These are phyloP conservation scores for Florisuga fusca DNA, from an alignment of 2,797 vertebrate species.

Conservation along the genomic window DNA sequence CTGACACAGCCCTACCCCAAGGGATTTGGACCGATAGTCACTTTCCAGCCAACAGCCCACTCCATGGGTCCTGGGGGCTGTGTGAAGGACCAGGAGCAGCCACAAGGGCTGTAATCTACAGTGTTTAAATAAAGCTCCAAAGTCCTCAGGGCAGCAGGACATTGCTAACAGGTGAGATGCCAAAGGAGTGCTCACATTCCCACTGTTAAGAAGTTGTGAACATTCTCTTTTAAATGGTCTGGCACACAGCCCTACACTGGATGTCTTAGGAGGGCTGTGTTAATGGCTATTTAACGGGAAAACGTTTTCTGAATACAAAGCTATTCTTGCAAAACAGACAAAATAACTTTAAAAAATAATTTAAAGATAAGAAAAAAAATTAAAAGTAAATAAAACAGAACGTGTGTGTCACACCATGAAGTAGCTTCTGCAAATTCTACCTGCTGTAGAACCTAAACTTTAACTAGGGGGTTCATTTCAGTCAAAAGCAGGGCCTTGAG, in stretches of 20 bases:
- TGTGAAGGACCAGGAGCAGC: not conserved
- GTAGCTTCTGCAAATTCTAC: not conserved
- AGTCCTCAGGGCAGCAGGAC: fast-evolving
- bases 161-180: not conserved
- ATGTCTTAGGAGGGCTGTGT: not conserved
- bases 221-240: not conserved
- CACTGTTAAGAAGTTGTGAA: not conserved
- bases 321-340: not conserved
- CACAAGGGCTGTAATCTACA: not conserved
- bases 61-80: fast-evolving
- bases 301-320: not conserved
- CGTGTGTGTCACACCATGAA: not conserved
- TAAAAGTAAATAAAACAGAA: not conserved
- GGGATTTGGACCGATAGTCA: fast-evolving
- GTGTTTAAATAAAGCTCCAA: not conserved
- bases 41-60: not conserved
- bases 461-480: not conserved
- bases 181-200: not conserved
- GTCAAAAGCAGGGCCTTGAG: not conserved
- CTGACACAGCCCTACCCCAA: not conserved
- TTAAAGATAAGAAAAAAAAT: not conserved
- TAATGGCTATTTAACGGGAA: not conserved
- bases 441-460: not conserved
- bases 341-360: not conserved
- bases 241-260: not conserved